phyloP scores from a whole-genome alignment of 2,113 vertebrate species.

The Mesoclemmys tuberculata region DNA sequence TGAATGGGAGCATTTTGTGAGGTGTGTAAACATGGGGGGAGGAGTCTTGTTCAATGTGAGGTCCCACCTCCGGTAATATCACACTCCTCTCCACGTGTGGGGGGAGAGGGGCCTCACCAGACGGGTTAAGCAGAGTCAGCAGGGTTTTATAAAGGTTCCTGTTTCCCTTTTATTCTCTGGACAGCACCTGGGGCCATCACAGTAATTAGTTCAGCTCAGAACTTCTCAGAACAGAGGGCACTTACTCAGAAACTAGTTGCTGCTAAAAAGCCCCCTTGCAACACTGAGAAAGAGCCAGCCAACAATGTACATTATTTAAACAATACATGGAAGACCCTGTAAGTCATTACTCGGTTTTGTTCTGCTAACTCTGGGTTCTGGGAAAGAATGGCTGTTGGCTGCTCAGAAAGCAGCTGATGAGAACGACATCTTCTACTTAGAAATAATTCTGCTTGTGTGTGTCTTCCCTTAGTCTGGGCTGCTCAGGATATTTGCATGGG shows the following conservation, averaged over 20 bases:
- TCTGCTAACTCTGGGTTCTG: background rate
- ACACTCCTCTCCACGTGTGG: background rate
- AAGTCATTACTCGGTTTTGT: background rate
- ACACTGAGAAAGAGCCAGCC: background rate
- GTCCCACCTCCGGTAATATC: background rate
- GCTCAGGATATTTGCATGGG: accelerated
- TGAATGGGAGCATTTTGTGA: background rate
- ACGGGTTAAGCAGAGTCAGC: background rate
- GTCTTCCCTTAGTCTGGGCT: background rate
- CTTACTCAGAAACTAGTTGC: background rate
- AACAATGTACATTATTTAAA: background rate
- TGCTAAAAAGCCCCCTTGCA: too few species aligned
- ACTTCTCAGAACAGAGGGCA: background rate
- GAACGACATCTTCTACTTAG: background rate
- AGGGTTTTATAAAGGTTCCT: background rate
- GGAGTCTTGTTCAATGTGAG: background rate
- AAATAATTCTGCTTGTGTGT: background rate
- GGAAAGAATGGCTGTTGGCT: background rate
- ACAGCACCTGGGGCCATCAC: accelerated
- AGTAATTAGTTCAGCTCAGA: background rate
- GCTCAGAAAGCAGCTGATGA: background rate
- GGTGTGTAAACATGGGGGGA: background rate
- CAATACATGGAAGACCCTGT: background rate
- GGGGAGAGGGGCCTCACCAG: background rate
- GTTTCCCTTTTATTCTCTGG: background rate